Base-by-base conservation (phyloP, 2,888 invertebrate species). In the Orchesella flavescens region DNA sequence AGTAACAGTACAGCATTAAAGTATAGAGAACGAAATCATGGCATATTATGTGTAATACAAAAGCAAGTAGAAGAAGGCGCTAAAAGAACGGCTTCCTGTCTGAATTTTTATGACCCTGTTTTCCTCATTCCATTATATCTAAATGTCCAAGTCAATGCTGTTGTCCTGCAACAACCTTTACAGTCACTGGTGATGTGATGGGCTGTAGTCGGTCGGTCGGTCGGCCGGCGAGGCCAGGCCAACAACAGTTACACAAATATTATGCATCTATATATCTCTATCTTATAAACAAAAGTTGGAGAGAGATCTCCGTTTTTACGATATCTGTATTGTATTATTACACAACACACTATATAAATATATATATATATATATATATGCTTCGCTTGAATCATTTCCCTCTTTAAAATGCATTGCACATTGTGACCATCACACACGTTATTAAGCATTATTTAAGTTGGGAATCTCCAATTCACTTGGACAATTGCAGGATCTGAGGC, bases 11-110 rank as follows among this genome's bases (percentile, higher is more conserved):
- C n/a, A n/a, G n/a, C n/a, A n/a, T n/a, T n/a, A n/a, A n/a, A n/a
- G n/a, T 34, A 34, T 34, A 34, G 34, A 34, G 34, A 34, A 34
- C 34, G 34, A 34, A 34, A 24, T 15, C 63, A 21, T 63, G 63
- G 63, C 24, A 63, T 7, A 59, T 59, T 53, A 15, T 53, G 53
- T 3, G 15, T 10, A 53, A 15, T 53, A 53, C 53, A 53, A 63
- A 61, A 34, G 34, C 34, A 34, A 34, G 34, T 34, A 34, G 34
- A 34, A 34, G 34, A 19, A 63, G 63, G 63, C 63, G 63, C 63
- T 63, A 63, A 63, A 63, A 63, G 63, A 63, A 63, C 63, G 24
- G 63, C 63, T 63, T 63, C 63, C 63, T 63, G 63, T 63, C 63
- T 63, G 63, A 63, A 63, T 63, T 63, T 63, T 63, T 63, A 63